Conservation (phyloP, 2,888 invertebrate species). For the Chloroclysta siterata region DNA sequence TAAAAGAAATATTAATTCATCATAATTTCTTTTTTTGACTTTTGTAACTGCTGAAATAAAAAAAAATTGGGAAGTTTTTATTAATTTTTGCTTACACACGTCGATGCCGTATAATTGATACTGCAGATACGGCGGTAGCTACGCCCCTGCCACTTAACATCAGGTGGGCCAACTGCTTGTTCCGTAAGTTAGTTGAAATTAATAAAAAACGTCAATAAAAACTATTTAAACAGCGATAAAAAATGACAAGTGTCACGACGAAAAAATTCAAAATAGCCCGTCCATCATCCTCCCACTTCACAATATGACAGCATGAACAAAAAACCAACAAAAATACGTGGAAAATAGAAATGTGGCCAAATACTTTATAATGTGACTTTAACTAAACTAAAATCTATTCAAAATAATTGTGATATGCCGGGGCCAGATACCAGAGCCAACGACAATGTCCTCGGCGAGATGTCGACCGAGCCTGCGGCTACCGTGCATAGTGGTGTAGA, state of each 20-base stretch:
- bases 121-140: no score
- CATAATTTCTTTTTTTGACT: no score
- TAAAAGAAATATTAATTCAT: no score
- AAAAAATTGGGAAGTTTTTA: no score
- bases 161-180: no score
- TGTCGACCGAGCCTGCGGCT: constrained; percentile 78
- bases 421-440: constrained; percentile 80
- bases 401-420: constrained; percentile 79
- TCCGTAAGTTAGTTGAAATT: no score
- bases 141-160: no score
- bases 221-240: constrained; percentile 38
- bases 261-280: constrained; percentile 58
- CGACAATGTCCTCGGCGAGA: constrained; percentile 80
- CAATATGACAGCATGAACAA: constrained; percentile 74
- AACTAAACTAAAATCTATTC: constrained; percentile 59
- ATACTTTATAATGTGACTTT: constrained; percentile 75
- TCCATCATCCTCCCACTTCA: constrained; percentile 52
- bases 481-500: constrained; percentile 75
- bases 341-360: constrained; percentile 70
- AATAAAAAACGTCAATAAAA: no score
- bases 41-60: no score
- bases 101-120: no score
- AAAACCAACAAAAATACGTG: constrained; percentile 61
- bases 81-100: no score
- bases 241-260: constrained; percentile 44